A percentile compares a stretch with the other conserved stretches of the same genome.
phyloP scores from a whole-genome alignment of 2,797 vertebrate species.

The Distichodus sexfasciatus region DNA sequence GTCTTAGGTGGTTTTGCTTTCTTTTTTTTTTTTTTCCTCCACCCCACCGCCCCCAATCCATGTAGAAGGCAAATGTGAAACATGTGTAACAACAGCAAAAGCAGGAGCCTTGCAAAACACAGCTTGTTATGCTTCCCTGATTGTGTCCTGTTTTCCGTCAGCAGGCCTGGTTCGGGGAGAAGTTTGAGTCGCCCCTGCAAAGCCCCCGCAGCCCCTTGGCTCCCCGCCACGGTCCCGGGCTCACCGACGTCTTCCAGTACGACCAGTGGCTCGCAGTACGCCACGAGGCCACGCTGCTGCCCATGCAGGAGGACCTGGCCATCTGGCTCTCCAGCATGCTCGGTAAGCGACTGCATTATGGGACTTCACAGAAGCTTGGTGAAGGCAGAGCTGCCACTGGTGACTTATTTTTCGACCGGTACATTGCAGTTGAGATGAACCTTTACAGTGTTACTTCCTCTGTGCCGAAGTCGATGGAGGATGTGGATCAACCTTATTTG shows the following conservation, averaged over 20 bases:
- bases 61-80: background rate
- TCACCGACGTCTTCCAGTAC: slow-evolving; percentile 89
- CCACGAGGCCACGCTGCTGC: slow-evolving; percentile 88
- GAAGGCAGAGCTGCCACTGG: no score
- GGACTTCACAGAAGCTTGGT: no score
- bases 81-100: background rate
- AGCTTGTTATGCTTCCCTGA: background rate
- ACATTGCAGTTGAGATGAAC: no score
- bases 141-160: background rate
- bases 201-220: slow-evolving; percentile 80
- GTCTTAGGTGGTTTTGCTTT: background rate
- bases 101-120: background rate
- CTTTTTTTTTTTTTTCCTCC: background rate
- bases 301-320: slow-evolving; percentile 96
- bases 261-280: slow-evolving; percentile 94
- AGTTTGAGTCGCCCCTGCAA: slow-evolving; percentile 72
- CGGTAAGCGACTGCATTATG: slow-evolving; percentile 73
- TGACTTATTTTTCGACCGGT: no score
- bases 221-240: slow-evolving; percentile 86
- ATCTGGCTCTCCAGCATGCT: slow-evolving; percentile 92
- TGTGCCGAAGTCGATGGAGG: no score
- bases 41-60: no score
- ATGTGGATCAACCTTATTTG: no score
- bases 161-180: slow-evolving; percentile 91
- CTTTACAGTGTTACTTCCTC: no score